Evolutionary conservation across 2,888 invertebrate species (phyloP).

Genomic region (Volucella zonaria): DNA sequence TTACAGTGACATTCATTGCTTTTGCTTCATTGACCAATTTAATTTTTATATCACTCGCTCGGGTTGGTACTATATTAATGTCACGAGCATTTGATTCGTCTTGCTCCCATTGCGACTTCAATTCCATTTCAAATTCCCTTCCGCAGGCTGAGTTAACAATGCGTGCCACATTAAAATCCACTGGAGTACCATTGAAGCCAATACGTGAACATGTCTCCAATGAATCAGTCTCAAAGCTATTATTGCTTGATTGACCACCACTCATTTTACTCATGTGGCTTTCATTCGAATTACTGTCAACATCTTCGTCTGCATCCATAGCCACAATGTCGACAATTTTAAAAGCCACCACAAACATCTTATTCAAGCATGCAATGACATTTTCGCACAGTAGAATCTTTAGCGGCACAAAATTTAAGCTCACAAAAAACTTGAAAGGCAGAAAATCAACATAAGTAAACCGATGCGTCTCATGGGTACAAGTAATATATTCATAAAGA

Average conservation of each 20-base stretch:
- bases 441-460: conserved; percentile 88
- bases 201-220: conserved; percentile 79
- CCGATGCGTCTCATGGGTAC: conserved; percentile 86
- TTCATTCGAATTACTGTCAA: conserved; percentile 78
- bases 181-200: conserved; percentile 77
- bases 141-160: conserved; percentile 81
- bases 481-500: conserved; percentile 85
- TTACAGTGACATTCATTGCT: conserved; percentile 80
- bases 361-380: conserved; percentile 86
- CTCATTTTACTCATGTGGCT: conserved; percentile 77
- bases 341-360: conserved; percentile 86
- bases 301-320: conserved; percentile 74
- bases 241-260: conserved; percentile 77
- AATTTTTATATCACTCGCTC: conserved; percentile 81
- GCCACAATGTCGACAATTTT: conserved; percentile 82
- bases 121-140: conserved; percentile 80
- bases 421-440: conserved; percentile 86
- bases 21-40: conserved; percentile 81
- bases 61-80: conserved; percentile 85
- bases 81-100: conserved; percentile 83
- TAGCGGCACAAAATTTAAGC: conserved; percentile 85
- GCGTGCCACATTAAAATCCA: conserved; percentile 81
- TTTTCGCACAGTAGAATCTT: conserved; percentile 87
- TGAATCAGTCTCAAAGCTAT: conserved; percentile 81
- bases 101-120: conserved; percentile 81